Base-by-base conservation (phyloP, 2,113 vertebrate genomes). In the Oreotrochilus melanogaster region DNA sequence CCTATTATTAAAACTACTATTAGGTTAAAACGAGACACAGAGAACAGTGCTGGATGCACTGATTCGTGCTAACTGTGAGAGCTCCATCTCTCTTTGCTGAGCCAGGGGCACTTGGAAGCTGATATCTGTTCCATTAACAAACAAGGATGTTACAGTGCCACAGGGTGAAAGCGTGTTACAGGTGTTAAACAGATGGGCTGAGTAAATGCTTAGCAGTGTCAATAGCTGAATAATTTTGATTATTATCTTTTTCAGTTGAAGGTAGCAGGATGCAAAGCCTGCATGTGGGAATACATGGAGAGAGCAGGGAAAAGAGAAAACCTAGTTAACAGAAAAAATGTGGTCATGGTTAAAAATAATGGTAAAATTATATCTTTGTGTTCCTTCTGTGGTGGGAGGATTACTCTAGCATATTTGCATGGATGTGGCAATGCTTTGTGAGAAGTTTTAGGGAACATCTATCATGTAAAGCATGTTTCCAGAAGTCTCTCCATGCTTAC, bases 1-100 rank as follows among this genome's bases (percentile, higher is more conserved):
- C 50, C 9, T 88, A 45, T 82, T 96, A 88, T 83, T 94, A 79
- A 90, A 90, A 88, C 80, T 92, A 66, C n/a, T 70, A 3, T 27
- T 83, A 37, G 22, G 75, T 82, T 88, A 95, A 90, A 88, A 83
- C 0, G 2, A 73, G 18, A 31, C 19, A 21, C 0, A 6, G 0
- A 3, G 60, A 88, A 45, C 25, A 50, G 66, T 66, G 57, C 28
- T 86, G 50, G 71, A 53, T 1, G 1, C 42, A 64, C 24, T 73
- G 86, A 79, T 83, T 93, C 61, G 14, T 73, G 64, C 14, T 91
- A 93, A 89, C 79, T 87, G 43, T 3, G 2, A 33, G 50, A 79
- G 5, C n/a, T 82, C 27, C 14, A 6, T 70, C 79, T 76, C 54
- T 69, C 45, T 88, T 39, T 80, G 28, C 19, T 1, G 2, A 86